phyloP scores from a whole-genome alignment of 2,797 vertebrate species.

The Gorsachius magnificus region DNA sequence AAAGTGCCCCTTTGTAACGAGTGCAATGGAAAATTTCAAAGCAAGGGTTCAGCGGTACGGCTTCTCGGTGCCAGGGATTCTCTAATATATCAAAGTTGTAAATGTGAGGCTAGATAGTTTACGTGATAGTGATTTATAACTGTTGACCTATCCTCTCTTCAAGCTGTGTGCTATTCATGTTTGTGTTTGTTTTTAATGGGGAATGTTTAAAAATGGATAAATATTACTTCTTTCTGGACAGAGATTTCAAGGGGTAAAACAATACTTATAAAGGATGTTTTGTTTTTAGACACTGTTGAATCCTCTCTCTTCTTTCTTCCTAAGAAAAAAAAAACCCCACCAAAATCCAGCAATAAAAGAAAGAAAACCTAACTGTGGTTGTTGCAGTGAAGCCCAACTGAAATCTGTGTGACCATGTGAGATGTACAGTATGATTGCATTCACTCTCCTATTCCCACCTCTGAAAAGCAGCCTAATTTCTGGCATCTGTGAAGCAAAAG shows the following conservation, averaged over 20 bases:
- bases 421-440: not conserved
- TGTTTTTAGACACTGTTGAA: not conserved
- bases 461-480: not conserved
- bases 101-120: slow-evolving; percentile 16
- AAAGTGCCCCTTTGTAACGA: not conserved
- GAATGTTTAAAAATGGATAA: slow-evolving; percentile 53
- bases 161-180: slow-evolving; percentile 39
- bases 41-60: not conserved
- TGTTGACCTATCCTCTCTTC: slow-evolving; percentile 10
- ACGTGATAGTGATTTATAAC: slow-evolving; percentile 18
- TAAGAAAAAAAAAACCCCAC: not conserved
- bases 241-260: not conserved
- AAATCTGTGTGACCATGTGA: not conserved
- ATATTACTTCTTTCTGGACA: slow-evolving; percentile 26
- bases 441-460: not conserved
- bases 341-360: not conserved
- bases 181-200: slow-evolving; percentile 49
- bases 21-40: not conserved
- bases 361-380: not conserved
- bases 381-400: not conserved
- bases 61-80: not conserved
- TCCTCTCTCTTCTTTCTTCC: not conserved
- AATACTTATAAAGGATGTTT: not conserved
- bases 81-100: slow-evolving; percentile 20
- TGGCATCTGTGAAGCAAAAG: not conserved